A percentile compares a stretch with the other conserved stretches of the same genome.
Conservation (phyloP, 2,113 vertebrate genomes). For the Rhadina sibilatrix region DNA sequence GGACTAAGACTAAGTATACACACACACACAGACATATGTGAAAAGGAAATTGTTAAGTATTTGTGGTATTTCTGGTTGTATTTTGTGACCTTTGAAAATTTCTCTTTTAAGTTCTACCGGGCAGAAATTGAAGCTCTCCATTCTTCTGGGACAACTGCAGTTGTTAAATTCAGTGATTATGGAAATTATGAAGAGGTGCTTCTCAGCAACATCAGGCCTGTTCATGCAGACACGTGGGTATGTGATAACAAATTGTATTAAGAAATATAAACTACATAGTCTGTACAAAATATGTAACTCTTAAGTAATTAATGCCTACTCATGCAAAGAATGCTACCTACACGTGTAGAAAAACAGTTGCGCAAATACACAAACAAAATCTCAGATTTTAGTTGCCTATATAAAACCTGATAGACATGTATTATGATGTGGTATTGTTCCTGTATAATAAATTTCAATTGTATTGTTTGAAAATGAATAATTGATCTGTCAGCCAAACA, state of each 20-base stretch:
- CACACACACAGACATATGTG: fast-evolving
- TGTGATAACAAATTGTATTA: conserved; percentile 76
- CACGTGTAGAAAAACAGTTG: neutral
- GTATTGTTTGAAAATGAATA: conserved; percentile 52
- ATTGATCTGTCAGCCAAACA: conserved; percentile 14
- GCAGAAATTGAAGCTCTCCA: conserved; percentile 96
- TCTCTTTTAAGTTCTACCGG: conserved; percentile 87
- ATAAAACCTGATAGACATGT: conserved; percentile 10
- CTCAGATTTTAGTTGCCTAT: neutral
- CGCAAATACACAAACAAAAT: neutral
- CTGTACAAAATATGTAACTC: conserved; percentile 58
- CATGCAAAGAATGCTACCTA: neutral
- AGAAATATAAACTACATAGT: conserved; percentile 48
- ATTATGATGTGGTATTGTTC: neutral
- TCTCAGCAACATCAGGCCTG: conserved; percentile 91
- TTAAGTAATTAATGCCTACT: conserved; percentile 20
- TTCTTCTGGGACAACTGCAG: conserved; percentile 93
- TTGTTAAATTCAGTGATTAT: conserved; percentile 96
- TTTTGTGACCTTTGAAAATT: conserved; percentile 43
- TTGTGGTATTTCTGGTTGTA: neutral
- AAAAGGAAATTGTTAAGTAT: neutral
- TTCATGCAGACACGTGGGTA: conserved; percentile 88
- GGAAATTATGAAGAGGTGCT: conserved; percentile 99
- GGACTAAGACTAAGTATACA: neutral
- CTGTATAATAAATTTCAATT: conserved; percentile 59